phyloP scores from a whole-genome alignment of 1,140 invertebrate species.

The Heliconius hermathena region DNA sequence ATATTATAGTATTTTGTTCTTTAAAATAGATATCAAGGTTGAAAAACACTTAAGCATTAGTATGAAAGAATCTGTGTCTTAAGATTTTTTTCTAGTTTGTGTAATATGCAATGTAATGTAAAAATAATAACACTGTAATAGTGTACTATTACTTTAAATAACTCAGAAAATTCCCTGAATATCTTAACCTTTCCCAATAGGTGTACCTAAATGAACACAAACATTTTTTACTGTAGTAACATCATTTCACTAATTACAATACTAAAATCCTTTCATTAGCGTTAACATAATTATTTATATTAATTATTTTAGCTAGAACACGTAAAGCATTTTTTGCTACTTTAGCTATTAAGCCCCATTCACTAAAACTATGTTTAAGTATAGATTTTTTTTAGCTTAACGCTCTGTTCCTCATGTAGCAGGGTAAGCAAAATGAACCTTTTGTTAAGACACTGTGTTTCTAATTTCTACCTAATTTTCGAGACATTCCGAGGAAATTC shows the following conservation, averaged over 20 bases:
- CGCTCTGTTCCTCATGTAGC: too few relatives aligned
- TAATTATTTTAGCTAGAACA: neutral
- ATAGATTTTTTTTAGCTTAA: neutral
- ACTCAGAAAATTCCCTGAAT: neutral
- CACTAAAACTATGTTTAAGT: neutral
- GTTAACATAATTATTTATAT: neutral
- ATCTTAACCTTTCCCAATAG: neutral
- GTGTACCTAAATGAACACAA: neutral
- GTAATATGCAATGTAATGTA: too few relatives aligned
- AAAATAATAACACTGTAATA: too few relatives aligned
- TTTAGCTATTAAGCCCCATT: neutral
- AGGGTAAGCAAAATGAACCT: too few relatives aligned
- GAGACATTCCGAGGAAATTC: too few relatives aligned
- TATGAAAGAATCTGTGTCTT: too few relatives aligned
- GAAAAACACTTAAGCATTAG: neutral
- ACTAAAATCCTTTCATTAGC: neutral
- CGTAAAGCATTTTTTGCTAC: neutral
- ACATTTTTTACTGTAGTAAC: neutral
- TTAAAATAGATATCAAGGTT: constrained; percentile 31
- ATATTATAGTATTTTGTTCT: constrained; percentile 1
- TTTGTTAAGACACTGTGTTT: too few relatives aligned
- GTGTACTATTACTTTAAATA: too few relatives aligned
- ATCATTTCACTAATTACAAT: neutral
- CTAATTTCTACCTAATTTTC: too few relatives aligned
- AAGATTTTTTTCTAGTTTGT: too few relatives aligned